These are phyloP conservation scores for Micropterix aruncella DNA, from an alignment of 2,888 invertebrate genomes.

Conservation along the genomic window DNA sequence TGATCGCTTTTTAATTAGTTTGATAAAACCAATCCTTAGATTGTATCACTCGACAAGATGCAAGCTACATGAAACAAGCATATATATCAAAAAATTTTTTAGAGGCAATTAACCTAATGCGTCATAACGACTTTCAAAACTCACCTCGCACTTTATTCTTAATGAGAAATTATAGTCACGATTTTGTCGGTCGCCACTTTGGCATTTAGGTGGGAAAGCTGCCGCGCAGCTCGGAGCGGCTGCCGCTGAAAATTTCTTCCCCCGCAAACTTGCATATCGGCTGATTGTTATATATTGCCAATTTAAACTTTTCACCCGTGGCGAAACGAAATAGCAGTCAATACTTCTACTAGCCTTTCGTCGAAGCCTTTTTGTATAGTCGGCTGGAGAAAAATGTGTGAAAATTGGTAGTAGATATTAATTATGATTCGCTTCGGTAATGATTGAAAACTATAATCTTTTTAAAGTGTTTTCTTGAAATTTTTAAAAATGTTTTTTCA, in stretches of 20 bases:
- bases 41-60: no score
- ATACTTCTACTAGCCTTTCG: background rate
- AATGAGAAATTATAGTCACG: background rate
- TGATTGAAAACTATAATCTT: no score
- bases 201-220: background rate
- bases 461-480: no score
- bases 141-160: background rate
- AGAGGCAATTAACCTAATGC: no score
- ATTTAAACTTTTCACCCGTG: background rate
- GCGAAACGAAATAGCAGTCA: background rate
- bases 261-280: background rate
- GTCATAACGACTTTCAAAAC: no score
- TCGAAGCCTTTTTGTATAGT: background rate
- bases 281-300: background rate
- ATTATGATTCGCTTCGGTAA: no score
- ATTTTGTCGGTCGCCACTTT: background rate
- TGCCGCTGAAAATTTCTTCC: background rate
- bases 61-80: no score
- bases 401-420: no score
- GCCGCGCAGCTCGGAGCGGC: background rate
- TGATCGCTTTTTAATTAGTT: no score
- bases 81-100: no score
- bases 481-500: no score
- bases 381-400: background rate
- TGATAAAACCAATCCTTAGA: no score